Conservation (phyloP, 2,113 vertebrate species). For the Synchiropus splendidus region DNA sequence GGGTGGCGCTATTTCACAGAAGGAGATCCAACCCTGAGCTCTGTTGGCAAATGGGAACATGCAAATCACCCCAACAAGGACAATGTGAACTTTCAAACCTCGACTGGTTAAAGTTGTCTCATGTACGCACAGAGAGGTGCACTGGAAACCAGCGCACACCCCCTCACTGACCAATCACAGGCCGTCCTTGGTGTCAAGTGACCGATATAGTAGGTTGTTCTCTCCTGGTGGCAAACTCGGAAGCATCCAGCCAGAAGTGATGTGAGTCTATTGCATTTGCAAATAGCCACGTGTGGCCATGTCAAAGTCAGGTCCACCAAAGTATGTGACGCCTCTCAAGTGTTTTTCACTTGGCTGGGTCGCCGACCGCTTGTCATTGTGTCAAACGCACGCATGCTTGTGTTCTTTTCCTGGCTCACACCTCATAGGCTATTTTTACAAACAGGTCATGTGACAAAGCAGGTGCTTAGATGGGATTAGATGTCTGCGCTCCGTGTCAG, state of each 20-base stretch:
- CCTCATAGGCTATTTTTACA: constrained; percentile 38
- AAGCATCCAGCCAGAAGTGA: neutral
- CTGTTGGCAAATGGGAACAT: constrained; percentile 1
- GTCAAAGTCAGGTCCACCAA: neutral
- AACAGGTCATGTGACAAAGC: constrained; percentile 37
- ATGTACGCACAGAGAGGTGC: neutral
- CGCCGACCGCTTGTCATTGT: constrained; percentile 8
- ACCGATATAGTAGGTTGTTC: neutral
- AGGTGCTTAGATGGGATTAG: constrained; percentile 44
- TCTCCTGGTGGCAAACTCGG: neutral
- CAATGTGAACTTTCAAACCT: neutral
- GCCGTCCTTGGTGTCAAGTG: neutral
- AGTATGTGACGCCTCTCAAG: neutral
- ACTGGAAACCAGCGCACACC: constrained; percentile 15
- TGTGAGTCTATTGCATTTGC: no score
- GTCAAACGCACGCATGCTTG: constrained; percentile 14
- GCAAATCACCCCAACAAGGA: constrained; percentile 2
- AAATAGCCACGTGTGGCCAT: neutral
- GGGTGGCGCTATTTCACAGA: no score
- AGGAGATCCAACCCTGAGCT: constrained; percentile 1
- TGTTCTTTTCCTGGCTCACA: constrained; percentile 25
- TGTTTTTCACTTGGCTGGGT: constrained; percentile 13
- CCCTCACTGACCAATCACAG: constrained; percentile 20
- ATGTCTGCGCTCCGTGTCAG: constrained; percentile 18
- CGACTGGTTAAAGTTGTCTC: constrained; percentile 11